Evolutionary conservation across 2,113 vertebrate species (phyloP).

Genomic region (Alligator mississippiensis): DNA sequence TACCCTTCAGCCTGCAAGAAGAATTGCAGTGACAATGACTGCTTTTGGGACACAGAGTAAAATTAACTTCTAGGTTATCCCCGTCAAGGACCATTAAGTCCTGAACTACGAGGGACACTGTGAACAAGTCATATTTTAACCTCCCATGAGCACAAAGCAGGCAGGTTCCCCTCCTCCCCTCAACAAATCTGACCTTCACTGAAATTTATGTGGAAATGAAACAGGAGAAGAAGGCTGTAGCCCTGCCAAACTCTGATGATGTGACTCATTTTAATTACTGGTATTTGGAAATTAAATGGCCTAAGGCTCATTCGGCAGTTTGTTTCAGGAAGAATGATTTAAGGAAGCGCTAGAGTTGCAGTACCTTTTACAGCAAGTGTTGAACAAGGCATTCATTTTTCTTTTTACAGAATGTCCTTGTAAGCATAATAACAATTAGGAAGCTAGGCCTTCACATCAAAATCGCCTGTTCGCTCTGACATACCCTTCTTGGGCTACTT

Average conservation of each 20-base stretch:
- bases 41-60: constrained; percentile 84
- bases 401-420: constrained; percentile 82
- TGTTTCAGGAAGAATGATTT: constrained; percentile 81
- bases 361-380: constrained; percentile 79
- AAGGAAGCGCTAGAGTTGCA: constrained; percentile 67
- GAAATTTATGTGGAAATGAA: constrained; percentile 85
- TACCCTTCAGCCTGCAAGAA: constrained; percentile 81
- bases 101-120: constrained; percentile 83
- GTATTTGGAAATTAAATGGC: constrained; percentile 83
- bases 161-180: constrained; percentile 75
- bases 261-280: constrained; percentile 86
- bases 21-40: constrained; percentile 81
- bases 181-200: constrained; percentile 84
- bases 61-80: constrained; percentile 89
- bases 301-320: constrained; percentile 75
- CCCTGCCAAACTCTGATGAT: constrained; percentile 77
- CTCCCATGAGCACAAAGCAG: constrained; percentile 75
- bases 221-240: constrained; percentile 74
- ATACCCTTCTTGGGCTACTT: constrained; percentile 73
- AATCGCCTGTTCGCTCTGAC: constrained; percentile 71
- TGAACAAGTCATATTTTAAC: constrained; percentile 87
- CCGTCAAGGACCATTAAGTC: constrained; percentile 87
- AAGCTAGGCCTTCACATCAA: constrained; percentile 76
- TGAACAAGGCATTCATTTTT: constrained; percentile 79
- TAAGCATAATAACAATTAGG: constrained; percentile 84